A percentile compares a stretch with the other conserved stretches of the same genome.
These are phyloP conservation scores for Enteromius radiatus DNA, from an alignment of 2,797 vertebrate genomes.

Conservation along the genomic window DNA sequence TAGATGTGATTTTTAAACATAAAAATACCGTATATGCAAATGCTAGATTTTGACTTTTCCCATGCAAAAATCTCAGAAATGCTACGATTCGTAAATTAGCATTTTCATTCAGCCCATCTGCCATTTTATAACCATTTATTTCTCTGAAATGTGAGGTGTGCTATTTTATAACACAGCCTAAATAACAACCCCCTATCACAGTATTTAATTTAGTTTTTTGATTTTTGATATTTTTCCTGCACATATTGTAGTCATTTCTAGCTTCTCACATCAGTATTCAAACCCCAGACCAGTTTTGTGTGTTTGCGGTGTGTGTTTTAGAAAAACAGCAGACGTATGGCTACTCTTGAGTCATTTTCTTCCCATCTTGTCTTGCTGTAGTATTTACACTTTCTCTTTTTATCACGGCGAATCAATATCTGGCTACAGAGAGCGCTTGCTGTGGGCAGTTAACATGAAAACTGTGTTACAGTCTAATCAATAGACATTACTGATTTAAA, in stretches of 20 bases:
- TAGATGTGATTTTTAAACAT: background rate
- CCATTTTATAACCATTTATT: background rate
- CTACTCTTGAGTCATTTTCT: background rate
- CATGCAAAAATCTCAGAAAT: background rate
- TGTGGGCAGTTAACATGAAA: slow-evolving; percentile 66
- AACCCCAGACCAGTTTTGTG: background rate
- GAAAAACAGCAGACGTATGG: background rate
- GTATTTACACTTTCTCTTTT: slow-evolving; percentile 38
- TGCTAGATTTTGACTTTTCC: background rate
- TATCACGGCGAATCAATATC: slow-evolving; percentile 53
- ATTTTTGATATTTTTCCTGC: background rate
- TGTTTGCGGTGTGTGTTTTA: background rate
- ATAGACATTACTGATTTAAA: slow-evolving; percentile 62
- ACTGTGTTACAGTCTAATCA: slow-evolving; percentile 57
- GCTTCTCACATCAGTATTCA: background rate
- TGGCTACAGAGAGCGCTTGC: slow-evolving; percentile 29
- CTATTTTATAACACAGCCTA: background rate
- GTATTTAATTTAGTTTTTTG: background rate
- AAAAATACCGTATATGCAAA: background rate
- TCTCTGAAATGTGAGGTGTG: background rate
- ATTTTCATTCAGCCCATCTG: background rate
- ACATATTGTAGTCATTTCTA: background rate
- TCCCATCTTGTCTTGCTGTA: slow-evolving; percentile 1
- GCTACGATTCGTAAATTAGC: background rate
- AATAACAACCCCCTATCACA: background rate